Evolutionary conservation across 2,888 invertebrate genomes (phyloP), one percentile per base, ranked within the genome.

Genomic region (Eupsilia transversa): DNA sequence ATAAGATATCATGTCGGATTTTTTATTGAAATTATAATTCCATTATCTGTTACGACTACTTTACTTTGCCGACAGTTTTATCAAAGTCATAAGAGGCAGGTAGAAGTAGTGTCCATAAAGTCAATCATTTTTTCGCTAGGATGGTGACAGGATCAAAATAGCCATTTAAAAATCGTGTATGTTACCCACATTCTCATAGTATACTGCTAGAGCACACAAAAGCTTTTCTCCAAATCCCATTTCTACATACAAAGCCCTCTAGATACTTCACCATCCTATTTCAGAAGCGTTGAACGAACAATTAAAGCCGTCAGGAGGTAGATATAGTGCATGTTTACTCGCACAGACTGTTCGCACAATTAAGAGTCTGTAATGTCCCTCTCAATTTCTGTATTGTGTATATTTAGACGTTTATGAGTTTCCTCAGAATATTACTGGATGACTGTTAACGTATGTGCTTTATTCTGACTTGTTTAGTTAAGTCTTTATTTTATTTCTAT

Each of bases 321-420:
- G 80, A 87, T 87, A 88, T 86, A 86, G 86, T 84, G 72, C 80
- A 61, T 74, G 79, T 80, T 85, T 81, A 74, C 80, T 79, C 59
- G 77, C 72, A 73, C 76, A 80, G 82, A 80, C 76, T 84, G 82
- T 89, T 89, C 88, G 88, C 90, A 91, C 91, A 92, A 92, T 92
- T 92, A 92, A 86, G 83, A 87, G 80, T 80, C 72, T 27, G 86
- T 87, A 80, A 87, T 88, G 86, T 86, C 82, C 84, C 87, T 87
- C 89, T 88, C 87, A 84, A 88, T 89, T 89, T 86, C 89, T 86
- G 87, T 82, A 84, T 83, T 74, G 88, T 90, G 81, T 92, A 91
- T 89, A 91, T 92, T 92, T 92, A 92, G 91, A 91, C 86, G 84
- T 91, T 91, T 92, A 91, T 89, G 92, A 89, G 89, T 87, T 88